Base-by-base conservation (phyloP, 2,888 invertebrate genomes). In the Seira sanloemensis region DNA sequence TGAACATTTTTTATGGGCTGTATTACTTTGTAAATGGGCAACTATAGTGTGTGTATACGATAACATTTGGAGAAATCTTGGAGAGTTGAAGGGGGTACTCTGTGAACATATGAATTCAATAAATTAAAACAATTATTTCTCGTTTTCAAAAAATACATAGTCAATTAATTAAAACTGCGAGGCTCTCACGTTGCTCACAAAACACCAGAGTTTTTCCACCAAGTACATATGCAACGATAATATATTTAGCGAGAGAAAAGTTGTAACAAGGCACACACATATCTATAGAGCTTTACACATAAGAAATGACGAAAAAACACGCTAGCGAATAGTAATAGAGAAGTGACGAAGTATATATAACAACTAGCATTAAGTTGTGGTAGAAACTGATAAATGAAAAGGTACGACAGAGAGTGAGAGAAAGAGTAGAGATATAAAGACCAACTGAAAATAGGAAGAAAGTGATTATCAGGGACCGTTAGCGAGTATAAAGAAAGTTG, bases 191-290 rank as follows among this genome's bases (percentile, higher is more conserved):
- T 86, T 75, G 84, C 85, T 82, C 85, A 86, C 85, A 86, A 84
- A 75, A 86, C 88, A 89, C 88, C 89, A 89, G 89, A 89, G 89
- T 89, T 89, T 89, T 89, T 89, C 89, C 89, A 88, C 88, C 89
- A 88, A 80, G 75, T 84, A 83, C 76, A 84, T 80, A 77, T 78
- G 74, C 74, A 79, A 75, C 50, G 72, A 68, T 58, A 69, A n/a
- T 26, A 69, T 46, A 50, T 78, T 27, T 69, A 74, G 74, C 58
- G 46, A 68, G 37, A 73, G 65, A 74, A 74, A 69, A 69, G 12
- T 24, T 26, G 7, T 24, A 67, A 69, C 27, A 77, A 58, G 46
- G 26, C 24, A 72, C 67, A 76, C 27, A 74, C 24, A 73, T n/a
- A 65, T 50, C 23, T 62, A 78, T 78, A 37, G 23, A 50, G 2